These are phyloP conservation scores for Dendroctonus valens DNA, from an alignment of 1,140 invertebrate genomes.

Conservation along the genomic window DNA sequence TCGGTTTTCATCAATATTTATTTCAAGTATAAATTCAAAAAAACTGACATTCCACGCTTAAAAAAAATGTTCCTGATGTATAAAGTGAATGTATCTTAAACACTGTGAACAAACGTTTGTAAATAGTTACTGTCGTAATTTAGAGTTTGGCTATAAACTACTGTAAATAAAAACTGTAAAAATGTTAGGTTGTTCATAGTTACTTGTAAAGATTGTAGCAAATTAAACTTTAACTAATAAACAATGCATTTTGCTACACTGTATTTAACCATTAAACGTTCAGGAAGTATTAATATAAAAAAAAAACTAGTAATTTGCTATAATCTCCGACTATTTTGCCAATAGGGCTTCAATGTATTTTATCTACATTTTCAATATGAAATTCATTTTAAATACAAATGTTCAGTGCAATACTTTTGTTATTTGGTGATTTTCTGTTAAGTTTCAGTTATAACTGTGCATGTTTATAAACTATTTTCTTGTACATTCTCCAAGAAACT, in stretches of 20 bases:
- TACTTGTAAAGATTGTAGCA: conserved; percentile 4
- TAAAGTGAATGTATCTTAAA: conserved; percentile 36
- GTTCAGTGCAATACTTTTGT: too few species aligned
- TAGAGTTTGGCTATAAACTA: not conserved
- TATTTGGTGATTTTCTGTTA: too few species aligned
- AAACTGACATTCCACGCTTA: conserved; percentile 43
- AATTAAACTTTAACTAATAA: not conserved
- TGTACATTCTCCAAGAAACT: too few species aligned
- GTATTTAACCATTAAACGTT: too few species aligned
- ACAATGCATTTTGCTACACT: not conserved
- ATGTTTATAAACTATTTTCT: too few species aligned
- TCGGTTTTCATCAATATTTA: not conserved
- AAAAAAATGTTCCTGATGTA: conserved; percentile 45
- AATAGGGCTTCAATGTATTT: too few species aligned
- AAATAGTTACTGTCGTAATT: conserved; percentile 5
- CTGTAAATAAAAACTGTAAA: conserved; percentile 8
- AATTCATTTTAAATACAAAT: too few species aligned
- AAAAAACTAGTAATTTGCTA: too few species aligned
- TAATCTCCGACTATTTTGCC: too few species aligned
- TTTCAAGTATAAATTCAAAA: conserved; percentile 10
- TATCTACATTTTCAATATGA: too few species aligned
- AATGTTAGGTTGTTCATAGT: conserved; percentile 14
- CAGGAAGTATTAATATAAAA: too few species aligned
- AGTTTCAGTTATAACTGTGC: too few species aligned
- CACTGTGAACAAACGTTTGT: conserved; percentile 11